These are phyloP conservation scores for Podarcis muralis DNA, from an alignment of 2,113 vertebrate species.

Conservation along the genomic window DNA sequence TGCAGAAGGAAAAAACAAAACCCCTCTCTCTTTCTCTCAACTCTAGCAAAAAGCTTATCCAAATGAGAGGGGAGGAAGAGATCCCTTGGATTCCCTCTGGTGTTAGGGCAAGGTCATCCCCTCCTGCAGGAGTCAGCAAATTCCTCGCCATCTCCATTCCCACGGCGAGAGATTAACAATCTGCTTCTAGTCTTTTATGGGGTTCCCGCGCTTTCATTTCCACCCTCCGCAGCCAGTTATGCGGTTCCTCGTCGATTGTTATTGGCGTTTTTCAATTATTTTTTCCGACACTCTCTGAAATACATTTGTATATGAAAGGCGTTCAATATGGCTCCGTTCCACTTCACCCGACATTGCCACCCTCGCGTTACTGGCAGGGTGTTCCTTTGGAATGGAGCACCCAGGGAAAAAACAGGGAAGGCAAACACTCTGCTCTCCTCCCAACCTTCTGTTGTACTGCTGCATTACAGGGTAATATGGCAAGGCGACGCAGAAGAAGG, in stretches of 20 bases:
- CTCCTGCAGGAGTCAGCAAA: constrained; percentile 50
- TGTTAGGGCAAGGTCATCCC: constrained; percentile 56
- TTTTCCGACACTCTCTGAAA: constrained; percentile 61
- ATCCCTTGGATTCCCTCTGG: constrained; percentile 28
- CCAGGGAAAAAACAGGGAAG: not conserved
- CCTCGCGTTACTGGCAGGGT: constrained; percentile 40
- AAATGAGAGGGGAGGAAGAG: not conserved
- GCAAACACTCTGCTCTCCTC: not conserved
- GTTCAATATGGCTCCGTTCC: constrained; percentile 31
- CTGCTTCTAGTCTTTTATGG: constrained; percentile 52
- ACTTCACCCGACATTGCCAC: constrained; percentile 28
- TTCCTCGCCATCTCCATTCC: constrained; percentile 52
- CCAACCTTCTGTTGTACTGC: not conserved
- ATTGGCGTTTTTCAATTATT: constrained; percentile 70
- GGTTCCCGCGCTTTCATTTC: constrained; percentile 47
- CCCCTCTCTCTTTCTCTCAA: not conserved
- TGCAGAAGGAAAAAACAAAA: not conserved
- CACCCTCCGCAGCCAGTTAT: constrained; percentile 34
- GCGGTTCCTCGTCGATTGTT: constrained; percentile 60
- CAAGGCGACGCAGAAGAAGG: not conserved
- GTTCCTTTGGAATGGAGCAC: not conserved
- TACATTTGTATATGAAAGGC: constrained; percentile 65
- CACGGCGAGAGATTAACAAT: constrained; percentile 39
- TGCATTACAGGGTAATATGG: too few species aligned
- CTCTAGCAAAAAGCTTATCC: constrained; percentile 42